Base-by-base conservation (phyloP, 2,888 invertebrate genomes). In the Pasiphila rectangulata region DNA sequence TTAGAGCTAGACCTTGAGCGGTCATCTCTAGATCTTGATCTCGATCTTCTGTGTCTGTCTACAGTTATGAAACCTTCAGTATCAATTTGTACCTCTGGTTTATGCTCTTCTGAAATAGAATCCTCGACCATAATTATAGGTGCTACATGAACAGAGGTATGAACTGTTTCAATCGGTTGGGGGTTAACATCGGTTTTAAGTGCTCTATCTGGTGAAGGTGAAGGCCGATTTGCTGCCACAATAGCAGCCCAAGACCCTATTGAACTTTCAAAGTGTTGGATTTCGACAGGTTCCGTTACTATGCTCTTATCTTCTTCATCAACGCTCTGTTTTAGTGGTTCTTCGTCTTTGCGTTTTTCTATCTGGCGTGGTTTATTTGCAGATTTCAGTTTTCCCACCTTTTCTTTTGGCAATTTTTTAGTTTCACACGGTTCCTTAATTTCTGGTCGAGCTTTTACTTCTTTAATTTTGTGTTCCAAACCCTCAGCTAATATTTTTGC, bases 401-500 rank as follows among this genome's bases (percentile, higher is more conserved):
- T 55, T 23, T 68, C 49, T 60, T 65, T 68, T 9, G 7, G 10
- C 4, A 34, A 30, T 37, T 35, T 41, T 39, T 15, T 16, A 24
- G 19, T 4, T 39, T 52, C 39, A 2, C 15, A 37, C 5, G 12
- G 32, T 24, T 37, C 41, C 12, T 49, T 45, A 6, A 23, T 17
- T 17, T 36, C 21, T 30, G 41, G 19, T 3, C 36, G 39, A 10
- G 19, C 13, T 9, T 15, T 25, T 25, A 32, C 27, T 42, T 54
- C 56, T n/a, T 21, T 21, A 37, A 61, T 61, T 36, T 44, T 36
- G 2, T 56, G 50, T n/a, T 58, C 39, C 27, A 83, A 60, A 1
- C 83, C 78, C 62, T 90, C 88, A 10, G 92, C 91, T 4, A 94
- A 83, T 21, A 94, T 90, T 75, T 93, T 92, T 12, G 94, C 94